A percentile compares a stretch with the other conserved stretches of the same genome.
Evolutionary conservation across 1,140 invertebrate species (phyloP).

Genomic region (Tetranychus cinnabarinus): DNA sequence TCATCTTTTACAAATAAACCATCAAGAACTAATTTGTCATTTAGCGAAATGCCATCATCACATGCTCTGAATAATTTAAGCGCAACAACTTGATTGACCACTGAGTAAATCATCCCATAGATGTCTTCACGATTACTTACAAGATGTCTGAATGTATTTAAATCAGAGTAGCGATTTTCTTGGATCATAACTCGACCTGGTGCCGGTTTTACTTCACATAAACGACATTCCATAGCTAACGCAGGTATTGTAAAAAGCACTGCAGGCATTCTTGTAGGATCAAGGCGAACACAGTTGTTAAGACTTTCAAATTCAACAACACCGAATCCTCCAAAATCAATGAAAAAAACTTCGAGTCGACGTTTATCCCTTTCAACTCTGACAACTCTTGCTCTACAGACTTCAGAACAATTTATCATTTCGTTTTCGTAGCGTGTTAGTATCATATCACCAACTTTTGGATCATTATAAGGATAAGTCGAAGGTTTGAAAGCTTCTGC

Average conservation of each 20-base stretch:
- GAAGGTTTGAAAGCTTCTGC: neutral
- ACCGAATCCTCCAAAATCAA: conserved; percentile 47
- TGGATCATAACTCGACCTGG: conserved; percentile 25
- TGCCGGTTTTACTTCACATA: conserved; percentile 9
- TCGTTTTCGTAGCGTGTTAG: neutral
- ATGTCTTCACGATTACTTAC: conserved; percentile 10
- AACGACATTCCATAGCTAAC: conserved; percentile 14
- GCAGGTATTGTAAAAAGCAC: conserved; percentile 15
- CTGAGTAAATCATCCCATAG: conserved; percentile 41
- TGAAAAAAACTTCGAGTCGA: conserved; percentile 29
- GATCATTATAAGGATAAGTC: no score
- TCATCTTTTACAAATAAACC: conserved; percentile 36
- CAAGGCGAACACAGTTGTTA: conserved; percentile 10
- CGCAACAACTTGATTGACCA: conserved; percentile 40
- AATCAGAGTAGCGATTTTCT: conserved; percentile 33
- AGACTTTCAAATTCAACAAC: conserved; percentile 6
- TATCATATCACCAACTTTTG: neutral
- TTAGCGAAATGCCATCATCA: conserved; percentile 10
- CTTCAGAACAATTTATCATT: no score
- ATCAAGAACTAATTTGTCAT: conserved; percentile 24
- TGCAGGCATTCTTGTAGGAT: neutral
- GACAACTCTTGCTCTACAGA: neutral
- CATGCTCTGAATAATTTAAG: conserved; percentile 31
- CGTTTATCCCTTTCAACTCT: neutral
- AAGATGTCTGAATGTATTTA: conserved; percentile 23